Evolutionary conservation across 2,797 vertebrate genomes (phyloP), one percentile per base, ranked within the genome.

Genomic region (Falco rusticolus): DNA sequence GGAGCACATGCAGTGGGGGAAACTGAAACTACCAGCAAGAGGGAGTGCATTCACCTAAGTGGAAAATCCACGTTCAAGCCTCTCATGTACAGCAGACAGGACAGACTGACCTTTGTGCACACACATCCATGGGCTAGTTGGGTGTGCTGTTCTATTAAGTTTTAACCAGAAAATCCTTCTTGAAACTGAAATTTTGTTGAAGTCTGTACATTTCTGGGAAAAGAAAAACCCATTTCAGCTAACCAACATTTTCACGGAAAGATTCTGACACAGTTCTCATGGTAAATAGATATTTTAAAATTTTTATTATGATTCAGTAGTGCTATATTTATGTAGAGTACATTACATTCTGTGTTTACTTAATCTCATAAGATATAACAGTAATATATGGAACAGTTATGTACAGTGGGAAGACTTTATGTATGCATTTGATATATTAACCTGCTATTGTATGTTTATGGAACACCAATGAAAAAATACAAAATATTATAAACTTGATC

Each of bases 241-340:
- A 90, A 87, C 71, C 74, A 94, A 45, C 51, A 65, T 41, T 83
- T 84, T 90, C 50, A 64, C 41, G 71, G 53, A 83, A 51, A 94
- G 65, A 83, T 75, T 89, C 64, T 87, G 90, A 93, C 75, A 93
- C 16, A 80, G 63, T 84, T 93, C 86, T 93, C 51, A 74, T 45
- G 68, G 81, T 87, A 91, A 92, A 96, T 26, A 93, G 68, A 50
- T 93, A 92, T 93, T 93, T 90, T 88, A 0, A 89, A 80, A 45
- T 33, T 92, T 96, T 95, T 96, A 90, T 89, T 95, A 91, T 92
- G 84, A 93, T 93, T 94, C 92, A 95, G 68, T 84, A 69, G 59
- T 43, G 37, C 43, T 91, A n/a, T 80, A 89, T 95, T 93, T 97
- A 85, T 69, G 54, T 65, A 84, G 34, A 92, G 81, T 72, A 93